phyloP scores from a whole-genome alignment of 2,797 vertebrate genomes.

The Dryobates pubescens region DNA sequence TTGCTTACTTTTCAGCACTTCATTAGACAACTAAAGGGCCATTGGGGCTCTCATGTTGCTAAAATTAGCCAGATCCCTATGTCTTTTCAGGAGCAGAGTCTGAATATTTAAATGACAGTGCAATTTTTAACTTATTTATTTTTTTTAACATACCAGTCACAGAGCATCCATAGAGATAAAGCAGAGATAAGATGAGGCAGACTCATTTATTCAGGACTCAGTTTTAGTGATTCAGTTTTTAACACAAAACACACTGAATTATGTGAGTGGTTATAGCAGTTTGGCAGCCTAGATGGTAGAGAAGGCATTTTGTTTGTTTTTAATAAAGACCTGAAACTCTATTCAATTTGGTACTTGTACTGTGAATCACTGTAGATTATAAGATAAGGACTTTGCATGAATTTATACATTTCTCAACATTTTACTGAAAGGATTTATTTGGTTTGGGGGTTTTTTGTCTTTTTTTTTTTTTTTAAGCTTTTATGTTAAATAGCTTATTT shows the following conservation, averaged over 20 bases:
- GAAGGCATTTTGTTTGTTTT: not conserved
- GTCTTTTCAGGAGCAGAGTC: not conserved
- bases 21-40: conserved; percentile 36
- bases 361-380: not conserved
- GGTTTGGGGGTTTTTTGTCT: too few relatives aligned
- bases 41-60: not conserved
- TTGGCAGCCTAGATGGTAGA: not conserved
- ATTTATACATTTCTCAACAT: not conserved
- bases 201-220: not conserved
- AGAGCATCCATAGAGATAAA: not conserved
- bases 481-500: not conserved
- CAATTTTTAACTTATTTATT: not conserved
- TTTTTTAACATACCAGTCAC: not conserved
- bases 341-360: not conserved
- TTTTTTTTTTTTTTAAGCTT: not conserved
- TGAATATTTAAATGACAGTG: not conserved
- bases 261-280: not conserved
- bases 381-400: not conserved
- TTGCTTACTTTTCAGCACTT: conserved; percentile 18
- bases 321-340: not conserved
- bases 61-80: conserved; percentile 10
- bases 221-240: conserved; percentile 7
- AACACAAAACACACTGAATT: not conserved
- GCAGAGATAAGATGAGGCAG: not conserved
- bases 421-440: not conserved